Conservation (phyloP, 2,888 invertebrate genomes). For the Branchipolynoe longqiensis region DNA sequence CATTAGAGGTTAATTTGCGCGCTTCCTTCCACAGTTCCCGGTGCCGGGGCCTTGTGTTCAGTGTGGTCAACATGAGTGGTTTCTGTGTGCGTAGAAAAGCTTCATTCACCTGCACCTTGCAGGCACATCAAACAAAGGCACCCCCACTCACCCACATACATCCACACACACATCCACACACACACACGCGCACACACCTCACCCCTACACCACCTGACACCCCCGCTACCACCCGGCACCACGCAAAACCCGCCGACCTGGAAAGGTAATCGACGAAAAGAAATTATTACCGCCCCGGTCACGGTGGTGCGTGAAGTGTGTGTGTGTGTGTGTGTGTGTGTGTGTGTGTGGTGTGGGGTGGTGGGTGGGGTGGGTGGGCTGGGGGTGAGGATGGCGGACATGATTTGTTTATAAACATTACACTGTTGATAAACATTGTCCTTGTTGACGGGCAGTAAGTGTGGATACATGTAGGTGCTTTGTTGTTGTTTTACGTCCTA, state of each 20-base stretch:
- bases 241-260: not conserved
- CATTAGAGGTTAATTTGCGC: no score
- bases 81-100: no score
- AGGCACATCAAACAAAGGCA: conserved; percentile 24
- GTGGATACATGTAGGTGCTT: no score
- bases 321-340: not conserved
- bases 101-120: conserved; percentile 3
- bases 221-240: not conserved
- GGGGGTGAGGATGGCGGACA: not conserved
- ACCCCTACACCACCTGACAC: no score
- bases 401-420: conserved; percentile 45
- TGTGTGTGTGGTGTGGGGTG: conserved; percentile 11
- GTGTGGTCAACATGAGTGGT: no score
- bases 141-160: no score
- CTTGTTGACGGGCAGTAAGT: not conserved
- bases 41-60: no score
- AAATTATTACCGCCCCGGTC: not conserved
- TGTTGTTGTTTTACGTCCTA: no score
- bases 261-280: conserved; percentile 11
- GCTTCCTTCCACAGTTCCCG: no score
- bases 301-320: not conserved
- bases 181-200: no score
- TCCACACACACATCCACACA: no score
- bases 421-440: conserved; percentile 34
- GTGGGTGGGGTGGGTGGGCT: not conserved